Percentiles rank a stretch among this genome's conserved stretches.
These are phyloP conservation scores for Centruroides vittatus DNA, from an alignment of 1,140 invertebrate genomes.

Conservation along the genomic window DNA sequence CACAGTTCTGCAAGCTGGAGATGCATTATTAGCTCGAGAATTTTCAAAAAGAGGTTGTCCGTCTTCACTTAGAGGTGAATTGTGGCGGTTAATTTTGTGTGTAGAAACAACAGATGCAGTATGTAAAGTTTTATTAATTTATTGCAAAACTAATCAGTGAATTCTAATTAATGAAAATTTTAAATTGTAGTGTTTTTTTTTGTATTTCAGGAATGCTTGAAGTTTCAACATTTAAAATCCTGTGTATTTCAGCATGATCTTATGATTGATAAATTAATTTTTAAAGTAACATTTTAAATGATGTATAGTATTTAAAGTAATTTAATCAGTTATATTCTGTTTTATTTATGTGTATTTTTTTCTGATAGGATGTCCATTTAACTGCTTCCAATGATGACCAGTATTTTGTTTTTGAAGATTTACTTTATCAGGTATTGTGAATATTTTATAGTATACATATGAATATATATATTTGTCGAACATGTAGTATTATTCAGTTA, in stretches of 20 bases:
- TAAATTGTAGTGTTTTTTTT: no score
- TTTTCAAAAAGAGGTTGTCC: conserved; percentile 75
- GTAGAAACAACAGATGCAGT: conserved; percentile 41
- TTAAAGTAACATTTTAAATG: conserved; percentile 46
- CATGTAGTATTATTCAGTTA: no score
- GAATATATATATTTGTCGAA: no score
- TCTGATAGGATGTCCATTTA: conserved; percentile 61
- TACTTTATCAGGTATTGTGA: conserved; percentile 65
- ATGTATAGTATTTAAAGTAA: background rate
- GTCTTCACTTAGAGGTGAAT: conserved; percentile 49
- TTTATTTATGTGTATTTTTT: no score
- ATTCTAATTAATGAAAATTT: background rate
- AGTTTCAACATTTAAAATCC: conserved; percentile 68
- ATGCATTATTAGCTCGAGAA: conserved; percentile 39
- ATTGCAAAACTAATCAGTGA: background rate
- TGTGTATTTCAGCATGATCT: conserved; percentile 77
- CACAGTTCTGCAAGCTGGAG: conserved; percentile 18
- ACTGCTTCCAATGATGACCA: conserved; percentile 95
- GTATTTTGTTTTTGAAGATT: conserved; percentile 95
- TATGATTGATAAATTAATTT: conserved; percentile 82
- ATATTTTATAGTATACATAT: no score
- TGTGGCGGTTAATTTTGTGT: conserved; percentile 71
- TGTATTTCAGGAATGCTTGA: conserved; percentile 48
- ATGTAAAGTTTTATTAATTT: conserved; percentile 13
- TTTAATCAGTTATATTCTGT: no score